Base-by-base conservation (phyloP, 2,113 vertebrate genomes). In the Copsychus sechellarum region DNA sequence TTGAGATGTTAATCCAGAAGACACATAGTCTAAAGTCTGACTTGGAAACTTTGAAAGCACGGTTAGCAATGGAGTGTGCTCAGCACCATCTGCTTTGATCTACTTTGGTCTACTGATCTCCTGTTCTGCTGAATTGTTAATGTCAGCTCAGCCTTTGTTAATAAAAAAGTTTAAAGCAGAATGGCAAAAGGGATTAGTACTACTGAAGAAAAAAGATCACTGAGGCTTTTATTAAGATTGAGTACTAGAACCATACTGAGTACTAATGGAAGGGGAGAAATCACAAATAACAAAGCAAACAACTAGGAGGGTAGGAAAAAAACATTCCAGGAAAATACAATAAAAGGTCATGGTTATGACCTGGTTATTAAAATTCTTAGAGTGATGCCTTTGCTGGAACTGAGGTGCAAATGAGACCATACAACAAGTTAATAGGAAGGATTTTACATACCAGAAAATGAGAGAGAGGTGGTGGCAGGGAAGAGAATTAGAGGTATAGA, bases 361-460 rank as follows among this genome's bases (percentile, higher is more conserved):
- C 11, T 22, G 16, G 11, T 42, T 34, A 34, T 66, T 25, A 42
- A 42, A 50, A 25, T 21, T 25, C 6, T 50, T 25, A 50, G 5
- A 57, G 12, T 0, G 0, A n/a, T 23, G 34, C 1, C 19, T 48
- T 29, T 50, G n/a, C 28, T 19, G 9, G 29, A 48, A 65, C 29
- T n/a, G 42, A 31, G 31, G 25, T 0, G 0, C 4, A 57, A 57
- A 85, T 0, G 1, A 50, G 31, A 21, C 6, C 12, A 17, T 29
- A 16, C 12, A 24, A 6, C 12, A 66, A 57, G 31, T 9, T 13
- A 57, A 50, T 24, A 50, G 16, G 9, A 56, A 5, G 1, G 3
- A 24, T 17, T 40, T 15, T 48, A 3, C 48, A 11, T 34, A 29
- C 31, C 2, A 21, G 2, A 4, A 48, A 66, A 48, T 17, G 29